phyloP scores from a whole-genome alignment of 2,797 vertebrate species.

The Myiotriccus ornatus region DNA sequence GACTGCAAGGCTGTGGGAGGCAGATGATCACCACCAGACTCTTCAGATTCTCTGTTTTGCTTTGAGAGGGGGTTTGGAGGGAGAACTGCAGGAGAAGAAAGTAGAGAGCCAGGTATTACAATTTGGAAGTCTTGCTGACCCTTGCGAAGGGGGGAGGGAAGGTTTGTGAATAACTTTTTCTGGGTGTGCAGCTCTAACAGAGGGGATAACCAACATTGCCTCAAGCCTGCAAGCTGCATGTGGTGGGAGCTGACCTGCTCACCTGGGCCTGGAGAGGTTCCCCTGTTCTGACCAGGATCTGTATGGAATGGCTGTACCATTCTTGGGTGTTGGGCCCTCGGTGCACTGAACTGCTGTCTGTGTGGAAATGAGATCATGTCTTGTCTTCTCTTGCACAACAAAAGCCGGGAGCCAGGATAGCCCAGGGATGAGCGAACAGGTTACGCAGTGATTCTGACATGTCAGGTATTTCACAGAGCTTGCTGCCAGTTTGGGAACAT shows the following conservation, averaged over 20 bases:
- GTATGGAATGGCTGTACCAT: not conserved
- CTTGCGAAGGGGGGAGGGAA: not conserved
- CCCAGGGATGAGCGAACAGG: not conserved
- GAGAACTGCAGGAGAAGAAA: not conserved
- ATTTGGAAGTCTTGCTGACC: not conserved
- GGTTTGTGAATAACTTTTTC: not conserved
- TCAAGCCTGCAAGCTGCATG: not conserved
- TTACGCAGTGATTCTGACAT: not conserved
- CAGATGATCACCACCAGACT: not conserved
- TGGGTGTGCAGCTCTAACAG: not conserved
- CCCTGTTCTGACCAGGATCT: not conserved
- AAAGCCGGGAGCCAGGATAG: not conserved
- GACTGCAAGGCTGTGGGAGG: not conserved
- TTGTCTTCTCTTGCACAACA: not conserved
- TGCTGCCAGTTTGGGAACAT: not conserved
- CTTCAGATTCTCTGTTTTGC: not conserved
- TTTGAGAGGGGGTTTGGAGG: not conserved
- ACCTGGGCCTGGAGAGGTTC: not conserved
- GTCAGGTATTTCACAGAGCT: slow-evolving; percentile 28
- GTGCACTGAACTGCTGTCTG: not conserved
- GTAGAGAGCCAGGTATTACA: not conserved
- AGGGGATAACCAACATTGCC: not conserved
- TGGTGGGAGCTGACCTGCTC: not conserved
- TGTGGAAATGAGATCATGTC: slow-evolving; percentile 1
- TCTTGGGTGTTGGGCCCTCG: not conserved